Evolutionary conservation across 2,113 vertebrate species (phyloP), one percentile per base, ranked within the genome.

Genomic region (Alexandromys fortis): DNA sequence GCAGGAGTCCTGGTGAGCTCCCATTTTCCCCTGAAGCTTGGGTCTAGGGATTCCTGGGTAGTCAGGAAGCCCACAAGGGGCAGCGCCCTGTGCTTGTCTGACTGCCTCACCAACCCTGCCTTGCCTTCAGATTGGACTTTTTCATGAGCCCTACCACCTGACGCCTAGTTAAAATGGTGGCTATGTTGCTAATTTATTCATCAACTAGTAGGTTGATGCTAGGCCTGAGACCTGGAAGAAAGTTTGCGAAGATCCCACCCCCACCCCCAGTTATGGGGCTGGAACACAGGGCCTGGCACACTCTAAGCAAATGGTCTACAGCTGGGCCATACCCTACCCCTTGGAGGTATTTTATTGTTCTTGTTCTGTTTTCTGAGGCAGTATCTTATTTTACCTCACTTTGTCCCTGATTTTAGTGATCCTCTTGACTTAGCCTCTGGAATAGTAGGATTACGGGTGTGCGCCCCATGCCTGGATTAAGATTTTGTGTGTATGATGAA

Each of bases 111-210:
- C 19, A 47, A 61, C 90, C 70, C 42, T 11, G 21, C 47, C 65
- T 5, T 0, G 0, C 28, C 0, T 30, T 49, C 63, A 73, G 52
- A 14, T 47, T 5, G 2, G 72, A 16, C 72, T 33, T 63, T 73
- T 83, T 81, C 45, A 7, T 1, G 0, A 22, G 94, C 30, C 24
- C 17, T 49, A 73, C 68, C 35, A 0, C 30, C n/a, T 90, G 94
- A 72, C 70, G 92, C 72, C 49, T 42, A 11, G 26, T 30, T 6
- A 12, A 58, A 0, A 9, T 19, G 1, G 45, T 65, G 82, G 52
- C 72, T 28, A 0, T 63, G 30, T 21, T 73, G 82, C 92, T 61
- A 38, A 55, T 75, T 73, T 21, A 26, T 49, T 92, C 33, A 30
- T 58, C 22, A 6, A 5, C 83, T 65, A 19, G 35, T 76, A 52